These are phyloP conservation scores for Sclerodermus sp. DNA, from an alignment of 2,888 invertebrate genomes.

Conservation along the genomic window DNA sequence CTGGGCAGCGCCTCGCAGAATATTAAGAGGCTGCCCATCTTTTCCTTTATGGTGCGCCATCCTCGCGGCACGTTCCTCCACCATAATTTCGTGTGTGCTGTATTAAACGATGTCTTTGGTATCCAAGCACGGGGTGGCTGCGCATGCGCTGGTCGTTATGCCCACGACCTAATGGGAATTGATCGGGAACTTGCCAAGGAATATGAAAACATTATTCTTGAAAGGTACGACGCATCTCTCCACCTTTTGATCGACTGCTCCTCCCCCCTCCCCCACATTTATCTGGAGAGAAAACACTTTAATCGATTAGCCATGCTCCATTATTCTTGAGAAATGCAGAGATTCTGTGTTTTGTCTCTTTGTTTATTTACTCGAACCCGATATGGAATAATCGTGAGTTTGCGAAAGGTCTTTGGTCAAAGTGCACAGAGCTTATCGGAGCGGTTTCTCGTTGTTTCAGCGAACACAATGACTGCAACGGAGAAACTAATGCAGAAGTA, in stretches of 20 bases:
- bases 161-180: slow-evolving; percentile 82
- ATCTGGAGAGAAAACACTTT: too few species aligned
- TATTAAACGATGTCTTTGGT: slow-evolving; percentile 89
- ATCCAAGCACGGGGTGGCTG: slow-evolving; percentile 83
- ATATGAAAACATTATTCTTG: slow-evolving; percentile 72
- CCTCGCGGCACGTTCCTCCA: slow-evolving; percentile 81
- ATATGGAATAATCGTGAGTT: too few species aligned
- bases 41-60: slow-evolving; percentile 84
- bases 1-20: slow-evolving; percentile 72
- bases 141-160: slow-evolving; percentile 82
- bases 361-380: too few species aligned
- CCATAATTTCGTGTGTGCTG: slow-evolving; percentile 82
- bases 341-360: too few species aligned
- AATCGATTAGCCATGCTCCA: background rate
- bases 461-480: slow-evolving; percentile 31
- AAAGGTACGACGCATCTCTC: slow-evolving; percentile 64
- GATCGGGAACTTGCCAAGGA: slow-evolving; percentile 73
- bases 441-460: slow-evolving; percentile 34
- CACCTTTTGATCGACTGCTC: too few species aligned
- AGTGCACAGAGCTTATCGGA: too few species aligned
- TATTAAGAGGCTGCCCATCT: slow-evolving; percentile 74
- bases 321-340: too few species aligned
- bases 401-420: too few species aligned
- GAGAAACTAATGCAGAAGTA: slow-evolving; percentile 66
- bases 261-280: background rate